Evolutionary conservation across 1,140 invertebrate species (phyloP).

Genomic region (Teleogryllus occipitalis): DNA sequence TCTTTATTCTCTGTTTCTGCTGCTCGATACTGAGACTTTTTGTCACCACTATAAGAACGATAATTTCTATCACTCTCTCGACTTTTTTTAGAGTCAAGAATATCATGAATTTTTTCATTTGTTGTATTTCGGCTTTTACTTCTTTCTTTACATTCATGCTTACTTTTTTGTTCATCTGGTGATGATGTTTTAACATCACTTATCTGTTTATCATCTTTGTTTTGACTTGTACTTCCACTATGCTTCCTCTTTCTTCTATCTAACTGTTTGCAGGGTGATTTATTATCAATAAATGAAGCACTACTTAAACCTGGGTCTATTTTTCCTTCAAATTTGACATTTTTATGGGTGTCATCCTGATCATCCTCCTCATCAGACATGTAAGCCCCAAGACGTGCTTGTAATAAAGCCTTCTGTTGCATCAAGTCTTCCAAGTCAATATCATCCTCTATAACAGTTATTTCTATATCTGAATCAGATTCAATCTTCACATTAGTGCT

Average conservation of each 20-base stretch:
- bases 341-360: not conserved
- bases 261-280: constrained; percentile 9
- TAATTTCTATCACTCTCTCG: constrained; percentile 27
- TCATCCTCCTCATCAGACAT: constrained; percentile 28
- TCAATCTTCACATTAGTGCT: constrained; percentile 43
- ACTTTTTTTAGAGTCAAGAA: constrained; percentile 23
- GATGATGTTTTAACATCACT: not conserved
- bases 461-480: constrained; percentile 63
- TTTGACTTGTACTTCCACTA: constrained; percentile 8
- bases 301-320: constrained; percentile 23
- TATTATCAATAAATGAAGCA: constrained; percentile 28
- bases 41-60: constrained; percentile 29
- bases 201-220: not conserved
- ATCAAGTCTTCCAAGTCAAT: constrained; percentile 80
- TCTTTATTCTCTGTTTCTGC: constrained; percentile 38
- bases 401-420: constrained; percentile 66
- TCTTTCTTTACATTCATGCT: not conserved
- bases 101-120: not conserved
- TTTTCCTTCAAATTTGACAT: constrained; percentile 21
- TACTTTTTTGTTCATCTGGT: not conserved
- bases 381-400: constrained; percentile 45
- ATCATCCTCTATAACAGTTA: constrained; percentile 71
- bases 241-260: constrained; percentile 20
- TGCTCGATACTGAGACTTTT: constrained; percentile 11
- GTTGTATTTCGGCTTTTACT: not conserved